Base-by-base conservation (phyloP, 2,113 vertebrate species). In the Synodontis membranacea region DNA sequence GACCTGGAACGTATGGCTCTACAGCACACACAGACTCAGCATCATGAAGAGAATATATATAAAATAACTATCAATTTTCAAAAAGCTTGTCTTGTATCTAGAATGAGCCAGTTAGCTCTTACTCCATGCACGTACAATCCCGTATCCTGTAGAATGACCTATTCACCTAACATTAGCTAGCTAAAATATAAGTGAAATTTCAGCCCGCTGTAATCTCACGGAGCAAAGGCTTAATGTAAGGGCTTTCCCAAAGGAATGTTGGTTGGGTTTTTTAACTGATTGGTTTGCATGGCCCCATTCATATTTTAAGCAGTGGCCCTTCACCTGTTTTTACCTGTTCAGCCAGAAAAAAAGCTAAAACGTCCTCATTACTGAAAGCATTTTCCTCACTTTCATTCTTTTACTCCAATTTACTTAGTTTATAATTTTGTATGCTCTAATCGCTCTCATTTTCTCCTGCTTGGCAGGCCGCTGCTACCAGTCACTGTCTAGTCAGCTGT, bases 321-420 rank as follows among this genome's bases (percentile, higher is more conserved):
- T 17, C 10, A 50, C 74, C 46, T 76, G 74, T 76, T 50, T 76
- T 75, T 75, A 75, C 72, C 42, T 75, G 72, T 75, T 75, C 25
- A 31, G 25, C 44, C n/a, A 76, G 12, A 76, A n/a, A 48, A 68
- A 44, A 75, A 46, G 6, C 5, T 14, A 48, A 76, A 50, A 31
- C 15, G 19, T 5, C 1, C 7, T 31, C 46, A 23, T 50, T n/a
- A 6, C 70, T 46, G 11, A 46, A 74, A 8, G 14, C 74, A 42
- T 31, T 50, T 50, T 8, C 28, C 46, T 76, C 2, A 44, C 21
- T 74, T 44, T 46, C 70, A 9, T 74, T 74, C 39, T 74, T 23
- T 44, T 3, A 17, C 12, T 23, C 34, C 3, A 19, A 42, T 42
- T 70, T 70, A 70, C 66, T 23, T 42, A 39, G 31, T 68, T 70